Conservation (phyloP, 2,888 invertebrate species). For the Folsomia candida region DNA sequence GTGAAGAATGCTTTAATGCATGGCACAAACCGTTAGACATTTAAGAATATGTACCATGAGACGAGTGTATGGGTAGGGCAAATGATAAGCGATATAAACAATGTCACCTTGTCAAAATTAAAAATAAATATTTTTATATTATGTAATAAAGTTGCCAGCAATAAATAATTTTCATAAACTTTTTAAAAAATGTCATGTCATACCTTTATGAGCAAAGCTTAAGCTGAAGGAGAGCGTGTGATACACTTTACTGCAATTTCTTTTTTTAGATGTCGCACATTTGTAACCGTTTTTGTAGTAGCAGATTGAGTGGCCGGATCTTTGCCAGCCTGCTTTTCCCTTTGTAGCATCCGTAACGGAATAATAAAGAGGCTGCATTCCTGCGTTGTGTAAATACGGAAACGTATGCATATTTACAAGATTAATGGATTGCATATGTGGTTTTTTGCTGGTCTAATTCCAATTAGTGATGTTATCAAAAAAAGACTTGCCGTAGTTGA, state of each 20-base stretch:
- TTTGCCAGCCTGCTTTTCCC: slow-evolving; percentile 53
- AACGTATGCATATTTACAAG: neutral
- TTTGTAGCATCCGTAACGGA: slow-evolving; percentile 70
- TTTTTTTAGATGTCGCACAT: slow-evolving; percentile 60
- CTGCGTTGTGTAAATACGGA: slow-evolving; percentile 51
- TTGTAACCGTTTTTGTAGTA: slow-evolving; percentile 74
- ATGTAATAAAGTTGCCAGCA: neutral
- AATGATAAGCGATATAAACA: slow-evolving; percentile 83
- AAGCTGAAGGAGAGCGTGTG: slow-evolving; percentile 77
- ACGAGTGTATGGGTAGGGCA: slow-evolving; percentile 78
- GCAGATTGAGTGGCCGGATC: slow-evolving; percentile 73
- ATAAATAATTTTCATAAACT: neutral
- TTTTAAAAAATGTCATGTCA: neutral
- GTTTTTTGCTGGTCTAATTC: neutral
- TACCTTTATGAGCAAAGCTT: slow-evolving; percentile 65
- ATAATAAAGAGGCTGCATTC: slow-evolving; percentile 83
- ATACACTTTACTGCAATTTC: slow-evolving; percentile 60
- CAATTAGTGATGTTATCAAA: neutral
- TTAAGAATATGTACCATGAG: slow-evolving; percentile 67
- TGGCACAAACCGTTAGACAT: neutral
- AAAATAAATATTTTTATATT: neutral
- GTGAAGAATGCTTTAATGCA: neutral
- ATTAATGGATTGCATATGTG: slow-evolving; percentile 7
- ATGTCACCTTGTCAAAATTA: slow-evolving; percentile 61
- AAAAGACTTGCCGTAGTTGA: slow-evolving; percentile 65